These are phyloP conservation scores for Musca vetustissima DNA, from an alignment of 1,140 invertebrate genomes.

Conservation along the genomic window DNA sequence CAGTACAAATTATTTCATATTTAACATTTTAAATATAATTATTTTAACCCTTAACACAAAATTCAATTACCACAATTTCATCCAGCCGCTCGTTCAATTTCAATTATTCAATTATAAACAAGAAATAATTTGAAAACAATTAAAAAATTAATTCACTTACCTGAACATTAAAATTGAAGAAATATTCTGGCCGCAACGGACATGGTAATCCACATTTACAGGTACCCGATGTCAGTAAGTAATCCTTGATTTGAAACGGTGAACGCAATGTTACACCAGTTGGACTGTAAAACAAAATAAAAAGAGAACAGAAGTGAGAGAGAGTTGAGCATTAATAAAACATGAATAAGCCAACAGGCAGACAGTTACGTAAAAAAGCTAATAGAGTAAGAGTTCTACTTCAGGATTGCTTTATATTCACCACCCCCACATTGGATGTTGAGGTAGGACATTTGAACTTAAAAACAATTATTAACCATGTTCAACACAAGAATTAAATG, in stretches of 20 bases:
- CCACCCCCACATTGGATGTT: not conserved
- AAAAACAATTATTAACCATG: slow-evolving; percentile 26
- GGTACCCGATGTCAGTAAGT: slow-evolving; percentile 85
- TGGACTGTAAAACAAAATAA: slow-evolving; percentile 73
- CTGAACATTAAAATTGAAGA: slow-evolving; percentile 93
- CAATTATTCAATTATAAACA: not conserved
- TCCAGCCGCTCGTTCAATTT: no score
- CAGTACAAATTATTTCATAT: no score
- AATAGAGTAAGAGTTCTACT: not conserved
- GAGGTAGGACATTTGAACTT: slow-evolving; percentile 3
- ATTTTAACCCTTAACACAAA: no score
- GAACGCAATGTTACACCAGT: slow-evolving; percentile 83
- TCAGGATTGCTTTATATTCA: no score
- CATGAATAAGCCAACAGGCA: not conserved
- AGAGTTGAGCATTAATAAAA: not conserved
- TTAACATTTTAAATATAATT: no score
- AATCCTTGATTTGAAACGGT: slow-evolving; percentile 83
- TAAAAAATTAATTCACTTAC: slow-evolving; percentile 61
- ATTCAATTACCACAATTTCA: no score
- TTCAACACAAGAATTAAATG: no score
- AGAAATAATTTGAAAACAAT: no score
- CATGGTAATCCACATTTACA: slow-evolving; percentile 96
- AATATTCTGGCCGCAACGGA: slow-evolving; percentile 82
- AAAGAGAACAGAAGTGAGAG: not conserved
- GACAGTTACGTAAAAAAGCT: not conserved